These are phyloP conservation scores for Cebidichthys violaceus DNA, from an alignment of 2,113 vertebrate genomes.

Conservation along the genomic window DNA sequence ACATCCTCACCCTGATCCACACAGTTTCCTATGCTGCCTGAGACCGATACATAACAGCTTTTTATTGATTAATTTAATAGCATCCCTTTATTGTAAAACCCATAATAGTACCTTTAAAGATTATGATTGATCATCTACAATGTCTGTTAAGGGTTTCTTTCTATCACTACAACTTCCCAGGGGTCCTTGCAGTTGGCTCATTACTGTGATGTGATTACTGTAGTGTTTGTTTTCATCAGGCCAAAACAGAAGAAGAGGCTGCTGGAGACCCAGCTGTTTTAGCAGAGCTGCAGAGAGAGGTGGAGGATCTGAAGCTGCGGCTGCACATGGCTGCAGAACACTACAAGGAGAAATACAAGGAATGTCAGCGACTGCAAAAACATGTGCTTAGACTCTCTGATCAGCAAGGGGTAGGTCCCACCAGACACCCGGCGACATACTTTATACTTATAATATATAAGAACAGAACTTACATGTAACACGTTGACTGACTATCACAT, in stretches of 20 bases:
- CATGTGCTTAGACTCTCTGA: conserved; percentile 92
- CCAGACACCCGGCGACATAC: not conserved
- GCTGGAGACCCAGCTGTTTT: conserved; percentile 80
- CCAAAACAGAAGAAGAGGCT: conserved; percentile 80
- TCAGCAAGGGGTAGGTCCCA: conserved; percentile 89
- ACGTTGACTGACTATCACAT: not conserved
- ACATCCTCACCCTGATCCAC: not conserved
- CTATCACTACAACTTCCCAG: not conserved
- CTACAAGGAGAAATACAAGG: conserved; percentile 99
- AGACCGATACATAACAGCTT: not conserved
- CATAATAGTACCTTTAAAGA: not conserved
- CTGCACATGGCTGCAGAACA: conserved; percentile 99
- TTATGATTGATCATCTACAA: not conserved
- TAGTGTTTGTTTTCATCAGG: conserved; percentile 39
- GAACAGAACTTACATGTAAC: conserved; percentile 3
- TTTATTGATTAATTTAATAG: conserved; percentile 12
- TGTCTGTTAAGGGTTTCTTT: not conserved
- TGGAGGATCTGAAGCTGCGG: conserved; percentile 97
- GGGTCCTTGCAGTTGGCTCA: not conserved
- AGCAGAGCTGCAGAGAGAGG: conserved; percentile 93
- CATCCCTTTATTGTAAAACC: not conserved
- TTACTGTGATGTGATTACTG: not conserved
- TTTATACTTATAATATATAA: not conserved
- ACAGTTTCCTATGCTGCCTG: not conserved
- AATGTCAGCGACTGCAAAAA: conserved; percentile 96